Evolutionary conservation across 2,113 vertebrate species (phyloP).

Genomic region (Tetraodon nigroviridis): DNA sequence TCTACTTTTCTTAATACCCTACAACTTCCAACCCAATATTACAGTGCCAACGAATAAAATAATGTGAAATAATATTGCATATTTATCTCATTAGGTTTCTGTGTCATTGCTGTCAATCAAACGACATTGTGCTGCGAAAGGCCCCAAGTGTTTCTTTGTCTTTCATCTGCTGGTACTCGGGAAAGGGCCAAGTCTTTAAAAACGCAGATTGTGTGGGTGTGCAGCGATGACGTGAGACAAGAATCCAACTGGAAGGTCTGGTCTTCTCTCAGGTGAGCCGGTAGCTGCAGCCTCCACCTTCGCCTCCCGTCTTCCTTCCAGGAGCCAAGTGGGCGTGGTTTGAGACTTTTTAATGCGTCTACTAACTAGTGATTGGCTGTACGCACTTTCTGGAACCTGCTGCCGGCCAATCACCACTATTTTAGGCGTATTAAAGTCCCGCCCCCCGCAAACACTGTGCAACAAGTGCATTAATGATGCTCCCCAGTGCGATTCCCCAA

Average conservation of each 20-base stretch:
- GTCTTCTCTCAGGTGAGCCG: slow-evolving; percentile 37
- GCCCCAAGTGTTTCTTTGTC: background rate
- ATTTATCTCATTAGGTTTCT: background rate
- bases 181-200: slow-evolving; percentile 38
- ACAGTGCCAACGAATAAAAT: too few relatives aligned
- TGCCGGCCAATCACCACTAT: slow-evolving; percentile 45
- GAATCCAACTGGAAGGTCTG: slow-evolving; percentile 52
- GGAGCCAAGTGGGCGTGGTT: slow-evolving; percentile 47
- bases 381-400: slow-evolving; percentile 6
- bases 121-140: background rate
- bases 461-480: slow-evolving; percentile 77
- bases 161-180: slow-evolving; percentile 26
- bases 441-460: slow-evolving; percentile 61
- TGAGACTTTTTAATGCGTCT: background rate
- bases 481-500: slow-evolving; percentile 25
- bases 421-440: slow-evolving; percentile 19
- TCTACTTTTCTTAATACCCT: too few relatives aligned
- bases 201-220: slow-evolving; percentile 19
- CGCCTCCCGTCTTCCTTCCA: too few relatives aligned
- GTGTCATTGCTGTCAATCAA: background rate
- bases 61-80: too few relatives aligned
- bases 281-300: slow-evolving; percentile 13
- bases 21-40: too few relatives aligned
- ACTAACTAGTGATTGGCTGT: slow-evolving; percentile 40
- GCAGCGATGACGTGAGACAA: slow-evolving; percentile 21